A percentile compares a stretch with the other conserved stretches of the same genome.
These are phyloP conservation scores for Diadegma fenestrale DNA, from an alignment of 2,888 invertebrate genomes.

Conservation along the genomic window DNA sequence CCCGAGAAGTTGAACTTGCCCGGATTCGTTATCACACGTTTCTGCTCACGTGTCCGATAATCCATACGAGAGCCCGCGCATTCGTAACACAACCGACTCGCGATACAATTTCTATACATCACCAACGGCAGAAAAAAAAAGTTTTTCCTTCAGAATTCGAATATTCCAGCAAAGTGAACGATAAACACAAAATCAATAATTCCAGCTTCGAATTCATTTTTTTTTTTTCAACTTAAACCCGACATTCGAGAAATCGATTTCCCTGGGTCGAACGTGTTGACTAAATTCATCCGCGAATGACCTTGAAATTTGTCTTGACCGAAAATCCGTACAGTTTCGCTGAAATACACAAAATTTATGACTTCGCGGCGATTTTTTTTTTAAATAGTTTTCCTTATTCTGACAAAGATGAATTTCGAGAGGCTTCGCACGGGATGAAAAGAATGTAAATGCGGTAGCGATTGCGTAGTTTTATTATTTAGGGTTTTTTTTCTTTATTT, in stretches of 20 bases:
- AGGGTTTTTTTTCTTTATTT: conserved; percentile 3
- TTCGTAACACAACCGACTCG: neutral
- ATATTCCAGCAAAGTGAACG: neutral
- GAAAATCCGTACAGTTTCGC: neutral
- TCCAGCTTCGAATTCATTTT: neutral
- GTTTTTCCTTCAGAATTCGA: neutral
- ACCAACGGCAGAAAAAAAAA: neutral
- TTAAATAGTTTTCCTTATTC: neutral
- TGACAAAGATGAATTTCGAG: neutral
- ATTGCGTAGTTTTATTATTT: neutral
- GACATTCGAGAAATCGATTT: neutral
- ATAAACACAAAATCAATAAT: neutral
- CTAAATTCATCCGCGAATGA: neutral
- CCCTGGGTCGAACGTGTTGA: neutral
- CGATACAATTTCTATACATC: neutral
- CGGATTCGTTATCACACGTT: neutral
- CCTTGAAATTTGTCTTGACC: neutral
- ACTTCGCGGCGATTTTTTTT: neutral
- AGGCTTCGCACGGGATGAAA: neutral
- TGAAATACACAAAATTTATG: neutral
- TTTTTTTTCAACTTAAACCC: neutral
- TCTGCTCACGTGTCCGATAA: conserved; percentile 17
- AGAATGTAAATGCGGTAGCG: neutral
- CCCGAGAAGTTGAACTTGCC: neutral
- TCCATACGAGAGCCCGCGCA: conserved; percentile 6